Evolutionary conservation across 2,888 invertebrate genomes (phyloP).

Genomic region (Lathronympha strigana): DNA sequence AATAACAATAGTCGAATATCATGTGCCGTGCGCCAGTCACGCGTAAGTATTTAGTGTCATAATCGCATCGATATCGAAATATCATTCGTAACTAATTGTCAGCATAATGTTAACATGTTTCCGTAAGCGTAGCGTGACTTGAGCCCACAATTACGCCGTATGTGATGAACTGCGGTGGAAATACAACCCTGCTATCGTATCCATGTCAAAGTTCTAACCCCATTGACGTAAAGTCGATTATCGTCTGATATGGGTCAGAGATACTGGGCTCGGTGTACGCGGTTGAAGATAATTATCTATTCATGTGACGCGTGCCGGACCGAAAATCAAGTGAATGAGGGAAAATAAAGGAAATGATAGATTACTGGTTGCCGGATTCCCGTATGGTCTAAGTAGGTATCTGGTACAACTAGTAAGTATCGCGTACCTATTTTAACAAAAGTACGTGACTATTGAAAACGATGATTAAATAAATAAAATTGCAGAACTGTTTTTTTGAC

Average conservation of each 20-base stretch:
- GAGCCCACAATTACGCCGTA: slow-evolving; percentile 72
- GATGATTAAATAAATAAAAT: too few relatives aligned
- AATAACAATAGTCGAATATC: slow-evolving; percentile 31
- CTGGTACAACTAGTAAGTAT: not conserved
- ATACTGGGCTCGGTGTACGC: slow-evolving; percentile 9
- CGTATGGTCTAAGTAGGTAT: slow-evolving; percentile 3
- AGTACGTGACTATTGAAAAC: too few relatives aligned
- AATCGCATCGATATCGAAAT: slow-evolving; percentile 36
- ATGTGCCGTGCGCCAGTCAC: slow-evolving; percentile 33
- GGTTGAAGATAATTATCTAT: slow-evolving; percentile 57
- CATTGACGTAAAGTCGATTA: slow-evolving; percentile 22
- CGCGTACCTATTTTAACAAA: too few relatives aligned
- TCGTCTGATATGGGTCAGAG: slow-evolving; percentile 14
- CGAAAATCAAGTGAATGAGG: slow-evolving; percentile 20
- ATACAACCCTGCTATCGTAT: slow-evolving; percentile 11
- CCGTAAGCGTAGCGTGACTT: slow-evolving; percentile 66
- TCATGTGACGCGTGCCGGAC: slow-evolving; percentile 54
- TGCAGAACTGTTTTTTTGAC: too few relatives aligned
- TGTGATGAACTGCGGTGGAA: slow-evolving; percentile 55
- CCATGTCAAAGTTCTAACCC: slow-evolving; percentile 27
- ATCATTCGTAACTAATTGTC: slow-evolving; percentile 43
- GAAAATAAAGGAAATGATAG: slow-evolving; percentile 21
- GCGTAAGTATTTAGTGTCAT: slow-evolving; percentile 39
- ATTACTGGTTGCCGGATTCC: slow-evolving; percentile 9
- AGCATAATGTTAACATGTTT: slow-evolving; percentile 66